phyloP scores from a whole-genome alignment of 2,797 vertebrate genomes.

The Sarcophilus harrisii region DNA sequence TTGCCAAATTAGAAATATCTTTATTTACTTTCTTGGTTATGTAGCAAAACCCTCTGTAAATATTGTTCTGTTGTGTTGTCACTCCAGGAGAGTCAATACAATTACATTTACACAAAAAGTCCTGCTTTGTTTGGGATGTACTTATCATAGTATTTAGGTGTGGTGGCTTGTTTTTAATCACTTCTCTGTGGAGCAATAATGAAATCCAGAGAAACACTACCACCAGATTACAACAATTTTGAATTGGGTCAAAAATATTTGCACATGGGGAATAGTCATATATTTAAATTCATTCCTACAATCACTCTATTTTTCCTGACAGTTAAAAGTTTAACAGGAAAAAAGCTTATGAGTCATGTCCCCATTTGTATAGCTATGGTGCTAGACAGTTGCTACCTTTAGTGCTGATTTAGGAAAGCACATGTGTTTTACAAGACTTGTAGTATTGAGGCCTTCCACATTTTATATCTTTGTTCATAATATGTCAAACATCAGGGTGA shows the following conservation, averaged over 20 bases:
- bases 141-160: slow-evolving; percentile 54
- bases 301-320: slow-evolving; percentile 40
- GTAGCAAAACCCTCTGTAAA: slow-evolving; percentile 65
- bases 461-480: neutral
- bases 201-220: slow-evolving; percentile 57
- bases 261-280: neutral
- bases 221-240: slow-evolving; percentile 58
- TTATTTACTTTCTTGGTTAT: slow-evolving; percentile 60
- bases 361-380: neutral
- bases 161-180: slow-evolving; percentile 68
- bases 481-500: slow-evolving; percentile 1
- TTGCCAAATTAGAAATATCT: slow-evolving; percentile 64
- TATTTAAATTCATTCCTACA: slow-evolving; percentile 27
- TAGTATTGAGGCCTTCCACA: slow-evolving; percentile 17
- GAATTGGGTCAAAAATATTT: slow-evolving; percentile 49
- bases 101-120: slow-evolving; percentile 52
- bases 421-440: neutral
- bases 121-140: slow-evolving; percentile 63
- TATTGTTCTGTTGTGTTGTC: slow-evolving; percentile 42
- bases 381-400: neutral
- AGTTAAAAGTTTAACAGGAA: neutral
- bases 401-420: neutral
- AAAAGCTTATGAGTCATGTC: slow-evolving; percentile 3
- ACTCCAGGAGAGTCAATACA: slow-evolving; percentile 38
- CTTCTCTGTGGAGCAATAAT: slow-evolving; percentile 67